phyloP scores from a whole-genome alignment of 2,797 vertebrate species.

The Podargus strigoides region DNA sequence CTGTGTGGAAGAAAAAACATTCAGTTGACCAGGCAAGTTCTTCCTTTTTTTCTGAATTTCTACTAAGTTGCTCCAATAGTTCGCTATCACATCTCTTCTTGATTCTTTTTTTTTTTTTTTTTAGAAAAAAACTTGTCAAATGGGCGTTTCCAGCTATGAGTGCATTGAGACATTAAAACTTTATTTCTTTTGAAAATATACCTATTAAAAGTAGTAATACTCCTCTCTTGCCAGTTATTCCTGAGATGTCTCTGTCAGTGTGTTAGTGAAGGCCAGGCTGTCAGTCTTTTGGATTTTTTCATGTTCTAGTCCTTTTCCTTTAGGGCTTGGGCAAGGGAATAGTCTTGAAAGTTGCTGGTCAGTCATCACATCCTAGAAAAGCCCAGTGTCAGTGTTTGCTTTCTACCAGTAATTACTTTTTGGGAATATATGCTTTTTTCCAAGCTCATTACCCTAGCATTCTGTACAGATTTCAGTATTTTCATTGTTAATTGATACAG shows the following conservation, averaged over 20 bases:
- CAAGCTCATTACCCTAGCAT: neutral
- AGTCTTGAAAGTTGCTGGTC: neutral
- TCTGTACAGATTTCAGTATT: neutral
- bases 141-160: neutral
- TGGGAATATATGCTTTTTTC: neutral
- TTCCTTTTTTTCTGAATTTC: neutral
- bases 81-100: neutral
- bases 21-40: neutral
- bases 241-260: accelerated
- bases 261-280: neutral
- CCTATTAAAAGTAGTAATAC: neutral
- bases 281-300: neutral
- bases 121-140: neutral
- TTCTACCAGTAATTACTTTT: neutral
- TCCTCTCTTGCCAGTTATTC: neutral
- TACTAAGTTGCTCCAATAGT: neutral
- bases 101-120: neutral
- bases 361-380: neutral
- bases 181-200: neutral
- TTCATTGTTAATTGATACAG: neutral
- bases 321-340: neutral
- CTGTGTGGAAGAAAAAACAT: neutral
- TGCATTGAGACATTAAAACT: neutral
- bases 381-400: neutral
- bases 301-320: neutral